These are phyloP conservation scores for Cottus gobio DNA, from an alignment of 2,113 vertebrate species.

Conservation along the genomic window DNA sequence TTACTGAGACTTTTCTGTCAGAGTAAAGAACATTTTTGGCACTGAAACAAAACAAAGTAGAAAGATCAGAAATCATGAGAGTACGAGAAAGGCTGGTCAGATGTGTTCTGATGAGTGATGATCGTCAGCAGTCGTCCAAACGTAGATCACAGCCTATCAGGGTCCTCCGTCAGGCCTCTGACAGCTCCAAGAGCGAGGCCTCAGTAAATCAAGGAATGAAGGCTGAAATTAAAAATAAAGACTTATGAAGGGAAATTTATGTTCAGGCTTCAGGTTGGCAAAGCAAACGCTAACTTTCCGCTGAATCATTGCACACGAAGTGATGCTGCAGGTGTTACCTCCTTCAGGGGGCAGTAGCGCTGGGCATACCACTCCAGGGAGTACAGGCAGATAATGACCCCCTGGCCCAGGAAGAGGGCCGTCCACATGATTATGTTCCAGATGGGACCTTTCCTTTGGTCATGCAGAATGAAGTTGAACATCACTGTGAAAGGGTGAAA, in stretches of 20 bases:
- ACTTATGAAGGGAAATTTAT: neutral
- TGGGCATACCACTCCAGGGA: slow-evolving; percentile 98
- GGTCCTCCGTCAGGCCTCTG: slow-evolving; percentile 29
- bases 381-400: slow-evolving; percentile 93
- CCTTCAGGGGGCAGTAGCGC: slow-evolving; percentile 88
- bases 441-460: slow-evolving; percentile 92
- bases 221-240: slow-evolving; percentile 79
- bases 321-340: slow-evolving; percentile 77
- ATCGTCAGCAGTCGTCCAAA: neutral
- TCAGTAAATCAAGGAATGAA: slow-evolving; percentile 88
- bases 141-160: slow-evolving; percentile 37
- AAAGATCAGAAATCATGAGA: slow-evolving; percentile 15
- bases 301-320: neutral
- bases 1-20: slow-evolving; percentile 40
- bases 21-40: slow-evolving; percentile 41
- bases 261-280: neutral
- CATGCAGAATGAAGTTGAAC: slow-evolving; percentile 96
- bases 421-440: slow-evolving; percentile 99
- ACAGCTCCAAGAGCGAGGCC: slow-evolving; percentile 93
- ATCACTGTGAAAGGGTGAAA: slow-evolving; percentile 82
- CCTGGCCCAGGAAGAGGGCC: slow-evolving; percentile 92
- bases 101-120: slow-evolving; percentile 22
- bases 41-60: slow-evolving; percentile 34
- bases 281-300: neutral
- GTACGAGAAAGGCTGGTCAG: slow-evolving; percentile 34